Percentiles rank a stretch among this genome's conserved stretches.
These are phyloP conservation scores for Empis livida DNA, from an alignment of 2,888 invertebrate species.

Conservation along the genomic window DNA sequence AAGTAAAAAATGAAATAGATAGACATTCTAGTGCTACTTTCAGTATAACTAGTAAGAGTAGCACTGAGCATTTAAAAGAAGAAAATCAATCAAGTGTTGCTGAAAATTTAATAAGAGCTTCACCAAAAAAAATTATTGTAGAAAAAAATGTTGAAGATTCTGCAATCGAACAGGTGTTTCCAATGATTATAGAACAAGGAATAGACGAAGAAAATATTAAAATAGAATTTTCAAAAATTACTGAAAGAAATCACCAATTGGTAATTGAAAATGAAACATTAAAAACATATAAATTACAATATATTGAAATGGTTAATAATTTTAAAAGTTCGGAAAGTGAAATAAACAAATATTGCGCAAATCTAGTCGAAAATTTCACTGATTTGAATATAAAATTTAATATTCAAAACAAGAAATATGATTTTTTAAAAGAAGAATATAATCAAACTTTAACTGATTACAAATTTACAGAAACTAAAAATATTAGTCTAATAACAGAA, in stretches of 20 bases:
- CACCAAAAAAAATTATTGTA: background rate
- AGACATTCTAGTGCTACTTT: background rate
- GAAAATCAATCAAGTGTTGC: too few species aligned
- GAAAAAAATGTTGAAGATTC: background rate
- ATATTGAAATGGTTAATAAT: conserved; percentile 7
- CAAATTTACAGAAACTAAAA: conserved; percentile 21
- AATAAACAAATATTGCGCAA: conserved; percentile 18
- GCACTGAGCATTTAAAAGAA: background rate
- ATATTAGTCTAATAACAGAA: conserved; percentile 20
- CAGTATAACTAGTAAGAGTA: too few species aligned
- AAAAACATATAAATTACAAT: conserved; percentile 17
- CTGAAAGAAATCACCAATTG: conserved; percentile 15
- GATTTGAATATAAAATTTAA: conserved; percentile 20
- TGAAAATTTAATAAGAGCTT: background rate
- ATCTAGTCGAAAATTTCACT: conserved; percentile 21
- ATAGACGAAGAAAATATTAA: conserved; percentile 12
- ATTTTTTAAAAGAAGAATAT: conserved; percentile 27
- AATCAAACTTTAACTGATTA: conserved; percentile 20
- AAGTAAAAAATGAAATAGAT: conserved; percentile 22
- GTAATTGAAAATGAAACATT: conserved; percentile 26
- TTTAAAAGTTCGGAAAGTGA: conserved; percentile 24
- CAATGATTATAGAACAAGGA: conserved; percentile 18
- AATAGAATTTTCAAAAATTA: conserved; percentile 11
- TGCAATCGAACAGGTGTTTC: conserved; percentile 13
- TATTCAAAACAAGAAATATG: conserved; percentile 20